Percentiles rank a stretch among this genome's conserved stretches.
Evolutionary conservation across 2,888 invertebrate species (phyloP).

Genomic region (Pachymerium ferrugineum): DNA sequence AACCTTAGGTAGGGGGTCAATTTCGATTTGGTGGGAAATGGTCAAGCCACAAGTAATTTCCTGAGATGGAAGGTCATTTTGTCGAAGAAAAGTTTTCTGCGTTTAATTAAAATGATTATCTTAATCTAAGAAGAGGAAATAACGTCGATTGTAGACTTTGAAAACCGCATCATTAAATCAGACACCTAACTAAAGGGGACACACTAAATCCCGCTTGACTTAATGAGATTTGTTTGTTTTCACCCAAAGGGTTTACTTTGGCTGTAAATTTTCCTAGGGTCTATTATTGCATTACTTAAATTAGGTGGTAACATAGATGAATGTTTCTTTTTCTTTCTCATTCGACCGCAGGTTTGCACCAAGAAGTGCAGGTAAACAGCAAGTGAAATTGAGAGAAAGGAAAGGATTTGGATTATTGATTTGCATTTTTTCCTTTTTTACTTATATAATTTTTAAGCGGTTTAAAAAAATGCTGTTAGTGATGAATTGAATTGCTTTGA

Average conservation of each 20-base stretch:
- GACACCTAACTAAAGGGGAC: neutral
- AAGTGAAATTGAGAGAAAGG: no score
- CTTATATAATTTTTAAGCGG: no score
- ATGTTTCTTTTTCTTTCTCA: no score
- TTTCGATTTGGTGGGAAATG: slow-evolving; percentile 25
- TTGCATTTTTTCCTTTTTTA: no score
- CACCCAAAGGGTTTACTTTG: neutral
- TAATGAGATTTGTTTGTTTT: slow-evolving; percentile 11
- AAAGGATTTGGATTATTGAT: no score
- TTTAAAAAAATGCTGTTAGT: no score
- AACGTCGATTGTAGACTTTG: neutral
- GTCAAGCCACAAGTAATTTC: slow-evolving; percentile 20
- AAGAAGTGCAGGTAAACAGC: no score
- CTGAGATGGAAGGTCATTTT: slow-evolving; percentile 21
- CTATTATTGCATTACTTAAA: neutral
- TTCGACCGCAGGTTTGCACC: no score
- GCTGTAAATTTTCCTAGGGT: no score
- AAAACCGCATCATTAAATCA: slow-evolving; percentile 17
- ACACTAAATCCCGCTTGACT: neutral
- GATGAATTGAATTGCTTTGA: no score
- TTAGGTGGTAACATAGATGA: neutral
- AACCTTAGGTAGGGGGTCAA: slow-evolving; percentile 22
- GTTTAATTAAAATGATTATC: slow-evolving; percentile 27
- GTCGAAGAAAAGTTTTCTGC: slow-evolving; percentile 14
- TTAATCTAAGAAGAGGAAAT: slow-evolving; percentile 19